Evolutionary conservation across 1,140 invertebrate genomes (phyloP), one percentile per base, ranked within the genome.

Genomic region (Cherax destructor): DNA sequence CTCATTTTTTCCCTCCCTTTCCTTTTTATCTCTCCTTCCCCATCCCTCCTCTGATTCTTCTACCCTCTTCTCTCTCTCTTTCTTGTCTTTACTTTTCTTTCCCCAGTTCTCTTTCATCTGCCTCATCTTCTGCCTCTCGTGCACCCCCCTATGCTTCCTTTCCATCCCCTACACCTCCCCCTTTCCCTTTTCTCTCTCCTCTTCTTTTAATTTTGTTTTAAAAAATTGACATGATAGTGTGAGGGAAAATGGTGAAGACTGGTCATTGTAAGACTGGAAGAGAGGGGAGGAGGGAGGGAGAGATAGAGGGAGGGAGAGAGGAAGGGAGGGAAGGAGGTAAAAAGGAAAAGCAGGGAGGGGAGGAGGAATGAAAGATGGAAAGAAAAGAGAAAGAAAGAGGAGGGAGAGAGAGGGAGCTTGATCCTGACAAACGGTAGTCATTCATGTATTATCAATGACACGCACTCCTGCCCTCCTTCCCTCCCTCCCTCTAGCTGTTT

Each of bases 401-500:
- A 61, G 13, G 41, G 18, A 65, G 9, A 59, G 78, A 30, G n/a
- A 9, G 7, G 69, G 50, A 10, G 21, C 24, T 30, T 84, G 61
- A 84, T 61, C 81, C 81, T 84, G 59, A 84, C 41, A 84, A 84
- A 84, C 61, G 41, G 61, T n/a, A n/a, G 41, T 56, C 81, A 84
- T 84, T 56, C 61, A 84, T 84, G 81, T 84, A 84, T 84, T 84
- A 84, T 84, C 81, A 69, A 84, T 84, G 81, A 84, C 81, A 84
- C 81, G 41, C 81, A 84, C 81, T 65, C 81, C n/a, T 74, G 6
- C 13, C 6, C 65, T 69, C 74, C n/a, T 21, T 30, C 18, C 16
- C n/a, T 41, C 61, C 41, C 81, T 69, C 59, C 2, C 59, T 72
- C 61, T 61, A 24, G 13, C 85, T 72, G 47, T 24, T 65, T 47